These are phyloP conservation scores for Meteorus sp. DNA, from an alignment of 1,140 invertebrate genomes.

Conservation along the genomic window DNA sequence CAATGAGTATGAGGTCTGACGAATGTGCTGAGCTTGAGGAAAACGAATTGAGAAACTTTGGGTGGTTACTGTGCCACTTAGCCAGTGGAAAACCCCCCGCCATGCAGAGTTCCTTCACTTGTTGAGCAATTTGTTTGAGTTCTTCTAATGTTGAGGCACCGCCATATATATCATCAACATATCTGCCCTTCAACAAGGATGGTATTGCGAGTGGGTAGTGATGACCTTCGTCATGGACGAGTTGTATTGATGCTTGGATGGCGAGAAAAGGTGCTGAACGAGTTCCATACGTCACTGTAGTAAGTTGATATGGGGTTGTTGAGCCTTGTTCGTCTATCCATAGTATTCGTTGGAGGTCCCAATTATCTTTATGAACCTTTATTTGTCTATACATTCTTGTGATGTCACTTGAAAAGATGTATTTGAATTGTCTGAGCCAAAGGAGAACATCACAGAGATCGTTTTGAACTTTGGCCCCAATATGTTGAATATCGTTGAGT, in stretches of 20 bases:
- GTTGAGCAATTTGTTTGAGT: neutral
- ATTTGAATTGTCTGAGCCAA: constrained; percentile 6
- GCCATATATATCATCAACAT: constrained; percentile 8
- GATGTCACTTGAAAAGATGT: constrained; percentile 18
- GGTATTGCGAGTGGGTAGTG: constrained; percentile 26
- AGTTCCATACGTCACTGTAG: constrained; percentile 40
- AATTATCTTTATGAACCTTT: constrained; percentile 34
- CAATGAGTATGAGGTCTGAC: too few species aligned
- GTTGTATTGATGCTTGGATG: constrained; percentile 36
- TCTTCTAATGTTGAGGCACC: neutral
- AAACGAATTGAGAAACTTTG: too few species aligned
- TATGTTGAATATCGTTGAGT: constrained; percentile 35
- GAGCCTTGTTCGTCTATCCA: constrained; percentile 26
- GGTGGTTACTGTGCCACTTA: too few species aligned
- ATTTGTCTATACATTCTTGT: constrained; percentile 38
- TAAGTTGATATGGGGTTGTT: constrained; percentile 36
- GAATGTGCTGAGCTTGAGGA: too few species aligned
- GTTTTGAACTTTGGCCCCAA: constrained; percentile 17
- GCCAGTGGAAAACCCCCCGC: constrained; percentile 25
- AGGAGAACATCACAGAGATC: constrained; percentile 13
- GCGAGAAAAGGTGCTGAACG: constrained; percentile 33
- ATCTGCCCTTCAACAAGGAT: neutral
- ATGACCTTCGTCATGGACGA: constrained; percentile 33
- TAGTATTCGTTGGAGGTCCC: constrained; percentile 37
- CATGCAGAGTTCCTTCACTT: neutral